phyloP scores from a whole-genome alignment of 2,888 invertebrate genomes.

The Leucoma salicis region DNA sequence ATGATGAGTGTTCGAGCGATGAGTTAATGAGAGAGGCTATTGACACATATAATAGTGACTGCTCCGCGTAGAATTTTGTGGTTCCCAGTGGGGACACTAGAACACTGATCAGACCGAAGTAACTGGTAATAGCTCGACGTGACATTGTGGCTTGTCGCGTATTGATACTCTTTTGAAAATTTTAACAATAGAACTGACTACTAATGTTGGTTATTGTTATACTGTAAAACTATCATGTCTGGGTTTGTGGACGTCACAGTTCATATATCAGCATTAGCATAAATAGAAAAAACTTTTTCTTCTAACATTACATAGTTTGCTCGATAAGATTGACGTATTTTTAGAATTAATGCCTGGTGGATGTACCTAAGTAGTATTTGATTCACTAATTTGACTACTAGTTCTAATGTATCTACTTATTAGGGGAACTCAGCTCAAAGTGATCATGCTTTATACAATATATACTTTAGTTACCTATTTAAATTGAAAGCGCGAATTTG shows the following conservation, averaged over 20 bases:
- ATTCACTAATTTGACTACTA: too few relatives aligned
- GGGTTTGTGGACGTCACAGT: background rate
- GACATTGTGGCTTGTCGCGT: constrained; percentile 37
- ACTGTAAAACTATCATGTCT: constrained; percentile 19
- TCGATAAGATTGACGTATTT: too few relatives aligned
- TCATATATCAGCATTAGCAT: background rate
- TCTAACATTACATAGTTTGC: too few relatives aligned
- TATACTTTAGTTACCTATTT: too few relatives aligned
- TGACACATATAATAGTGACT: constrained; percentile 43
- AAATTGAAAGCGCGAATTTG: too few relatives aligned
- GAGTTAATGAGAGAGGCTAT: constrained; percentile 49
- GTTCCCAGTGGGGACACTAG: constrained; percentile 50
- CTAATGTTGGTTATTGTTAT: constrained; percentile 28
- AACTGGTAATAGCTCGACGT: constrained; percentile 49
- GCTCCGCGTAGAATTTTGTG: constrained; percentile 18
- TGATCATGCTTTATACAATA: too few relatives aligned
- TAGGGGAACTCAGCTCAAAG: too few relatives aligned
- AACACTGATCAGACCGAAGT: constrained; percentile 41
- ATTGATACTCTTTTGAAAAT: constrained; percentile 28
- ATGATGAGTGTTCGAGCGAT: constrained; percentile 45
- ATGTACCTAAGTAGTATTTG: too few relatives aligned
- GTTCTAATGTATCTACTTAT: too few relatives aligned
- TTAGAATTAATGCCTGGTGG: too few relatives aligned
- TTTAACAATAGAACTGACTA: constrained; percentile 17
- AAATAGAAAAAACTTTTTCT: too few relatives aligned